Evolutionary conservation across 64 coral and sea anemone species (phyloP).

Genomic region (Porites lutea): DNA sequence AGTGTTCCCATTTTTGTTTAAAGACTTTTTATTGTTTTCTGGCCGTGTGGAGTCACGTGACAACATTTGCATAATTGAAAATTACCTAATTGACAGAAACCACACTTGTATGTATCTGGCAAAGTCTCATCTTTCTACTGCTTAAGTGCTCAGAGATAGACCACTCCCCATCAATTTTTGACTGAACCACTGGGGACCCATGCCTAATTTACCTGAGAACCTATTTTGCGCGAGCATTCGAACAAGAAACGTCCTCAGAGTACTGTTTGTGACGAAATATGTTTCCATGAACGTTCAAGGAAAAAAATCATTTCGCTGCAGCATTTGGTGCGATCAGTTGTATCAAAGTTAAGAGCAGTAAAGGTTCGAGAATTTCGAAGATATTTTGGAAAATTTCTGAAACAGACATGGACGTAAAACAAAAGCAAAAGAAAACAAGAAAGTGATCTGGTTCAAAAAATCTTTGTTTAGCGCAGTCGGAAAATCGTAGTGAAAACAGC

Average conservation of each 20-base stretch:
- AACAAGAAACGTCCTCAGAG: background rate
- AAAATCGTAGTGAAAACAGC: background rate
- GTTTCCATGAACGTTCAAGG: background rate
- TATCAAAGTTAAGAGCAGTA: background rate
- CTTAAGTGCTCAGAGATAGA: no score
- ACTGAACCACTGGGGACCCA: no score
- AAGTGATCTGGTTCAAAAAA: background rate
- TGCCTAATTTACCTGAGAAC: no score
- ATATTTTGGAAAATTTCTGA: background rate
- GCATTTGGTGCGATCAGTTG: background rate
- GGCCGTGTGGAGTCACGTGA: no score
- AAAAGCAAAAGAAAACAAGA: background rate
- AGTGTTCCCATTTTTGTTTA: no score
- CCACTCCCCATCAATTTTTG: no score
- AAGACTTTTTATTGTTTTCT: no score
- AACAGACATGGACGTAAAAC: background rate
- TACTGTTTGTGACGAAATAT: background rate
- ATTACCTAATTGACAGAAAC: no score
- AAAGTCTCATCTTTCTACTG: no score
- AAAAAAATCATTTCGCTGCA: conserved; percentile 22
- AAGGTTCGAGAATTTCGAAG: background rate
- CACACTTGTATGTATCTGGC: no score
- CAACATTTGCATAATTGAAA: no score
- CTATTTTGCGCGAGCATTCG: background rate
- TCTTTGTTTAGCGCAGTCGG: background rate